These are phyloP conservation scores for Phorcus lineatus DNA, from an alignment of 2,888 invertebrate species.

Conservation along the genomic window DNA sequence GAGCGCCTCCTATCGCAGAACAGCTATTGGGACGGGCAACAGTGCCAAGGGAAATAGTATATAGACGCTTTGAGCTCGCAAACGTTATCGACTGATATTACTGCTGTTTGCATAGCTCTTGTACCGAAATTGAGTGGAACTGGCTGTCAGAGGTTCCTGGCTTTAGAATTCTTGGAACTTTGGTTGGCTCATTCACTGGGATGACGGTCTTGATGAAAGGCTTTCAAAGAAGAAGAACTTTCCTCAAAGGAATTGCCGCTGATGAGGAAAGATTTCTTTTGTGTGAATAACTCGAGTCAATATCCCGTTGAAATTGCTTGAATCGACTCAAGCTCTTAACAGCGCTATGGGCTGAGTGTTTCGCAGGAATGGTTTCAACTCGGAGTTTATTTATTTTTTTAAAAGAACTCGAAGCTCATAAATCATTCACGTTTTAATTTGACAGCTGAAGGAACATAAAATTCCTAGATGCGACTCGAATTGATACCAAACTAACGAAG, in stretches of 20 bases:
- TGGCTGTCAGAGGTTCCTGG: neutral
- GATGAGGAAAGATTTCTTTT: conserved; percentile 12
- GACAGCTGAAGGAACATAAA: no score
- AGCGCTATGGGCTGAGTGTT: no score
- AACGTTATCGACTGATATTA: conserved; percentile 1
- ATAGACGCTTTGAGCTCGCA: neutral
- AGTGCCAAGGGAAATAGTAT: neutral
- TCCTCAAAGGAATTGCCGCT: neutral
- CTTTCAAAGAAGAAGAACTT: neutral
- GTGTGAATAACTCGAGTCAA: neutral
- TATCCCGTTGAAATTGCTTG: neutral
- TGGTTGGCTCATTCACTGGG: neutral
- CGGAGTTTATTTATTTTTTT: no score
- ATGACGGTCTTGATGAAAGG: neutral
- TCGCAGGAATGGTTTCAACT: no score
- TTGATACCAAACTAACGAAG: no score
- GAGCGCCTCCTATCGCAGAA: neutral
- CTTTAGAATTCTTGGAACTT: conserved; percentile 20
- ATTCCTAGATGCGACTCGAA: no score
- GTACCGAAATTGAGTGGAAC: conserved; percentile 15
- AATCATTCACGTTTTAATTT: no score
- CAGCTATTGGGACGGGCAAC: neutral
- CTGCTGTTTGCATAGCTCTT: conserved; percentile 12
- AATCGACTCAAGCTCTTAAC: conserved; percentile 11
- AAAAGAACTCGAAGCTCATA: no score